These are phyloP conservation scores for Galeruca laticollis DNA, from an alignment of 2,888 invertebrate species.

Conservation along the genomic window DNA sequence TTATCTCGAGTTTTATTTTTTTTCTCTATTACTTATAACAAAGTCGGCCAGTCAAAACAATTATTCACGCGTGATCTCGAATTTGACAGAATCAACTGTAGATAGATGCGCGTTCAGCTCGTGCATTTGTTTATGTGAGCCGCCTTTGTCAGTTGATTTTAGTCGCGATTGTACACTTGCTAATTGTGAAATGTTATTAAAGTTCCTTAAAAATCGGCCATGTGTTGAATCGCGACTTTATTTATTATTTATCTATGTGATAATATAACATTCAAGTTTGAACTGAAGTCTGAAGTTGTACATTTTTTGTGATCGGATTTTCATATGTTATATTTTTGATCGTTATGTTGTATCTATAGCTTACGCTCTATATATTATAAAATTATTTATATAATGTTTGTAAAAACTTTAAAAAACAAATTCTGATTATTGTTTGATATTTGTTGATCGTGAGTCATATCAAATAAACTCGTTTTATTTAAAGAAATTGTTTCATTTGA, in stretches of 20 bases:
- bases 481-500: constrained; percentile 8
- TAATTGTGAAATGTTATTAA: neutral
- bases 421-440: constrained; percentile 33
- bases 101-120: too few species aligned
- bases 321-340: constrained; percentile 12
- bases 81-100: too few species aligned
- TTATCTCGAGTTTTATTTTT: too few species aligned
- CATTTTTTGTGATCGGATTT: constrained; percentile 12
- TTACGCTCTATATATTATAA: constrained; percentile 24
- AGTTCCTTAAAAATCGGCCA: neutral
- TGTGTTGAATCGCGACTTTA: neutral
- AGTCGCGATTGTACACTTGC: neutral
- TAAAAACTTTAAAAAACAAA: constrained; percentile 9
- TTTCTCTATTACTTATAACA: too few species aligned
- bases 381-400: constrained; percentile 38
- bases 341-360: constrained; percentile 23
- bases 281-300: constrained; percentile 17
- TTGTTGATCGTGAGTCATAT: constrained; percentile 42
- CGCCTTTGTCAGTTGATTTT: neutral
- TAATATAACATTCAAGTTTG: neutral
- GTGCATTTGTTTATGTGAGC: too few species aligned
- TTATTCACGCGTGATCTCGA: too few species aligned
- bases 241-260: constrained; percentile 1
- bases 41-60: too few species aligned
- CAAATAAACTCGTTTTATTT: constrained; percentile 38